Evolutionary conservation across 2,888 invertebrate species (phyloP).

Genomic region (Melieria picta): DNA sequence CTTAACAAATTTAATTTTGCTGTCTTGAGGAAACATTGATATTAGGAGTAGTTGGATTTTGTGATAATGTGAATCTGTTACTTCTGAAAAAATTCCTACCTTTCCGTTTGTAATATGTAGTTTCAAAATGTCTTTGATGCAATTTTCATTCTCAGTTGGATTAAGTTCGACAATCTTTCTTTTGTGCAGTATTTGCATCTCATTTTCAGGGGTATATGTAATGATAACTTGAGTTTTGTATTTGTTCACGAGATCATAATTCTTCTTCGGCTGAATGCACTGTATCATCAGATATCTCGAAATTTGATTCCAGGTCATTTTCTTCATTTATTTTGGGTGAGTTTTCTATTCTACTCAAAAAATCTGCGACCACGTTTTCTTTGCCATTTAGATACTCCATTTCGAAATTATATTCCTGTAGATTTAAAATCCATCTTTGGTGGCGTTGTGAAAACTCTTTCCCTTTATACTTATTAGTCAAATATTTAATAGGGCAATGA

Average conservation of each 20-base stretch:
- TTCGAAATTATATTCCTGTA: neutral
- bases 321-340: slow-evolving; percentile 9
- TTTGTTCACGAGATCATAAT: slow-evolving; percentile 18
- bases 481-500: neutral
- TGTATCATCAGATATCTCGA: slow-evolving; percentile 2
- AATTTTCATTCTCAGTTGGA: too few species aligned
- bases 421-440: neutral
- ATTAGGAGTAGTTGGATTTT: too few species aligned
- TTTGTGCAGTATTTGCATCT: too few species aligned
- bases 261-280: slow-evolving; percentile 24
- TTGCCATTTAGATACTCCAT: neutral
- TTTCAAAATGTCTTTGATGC: too few species aligned
- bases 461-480: neutral
- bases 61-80: too few species aligned
- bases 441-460: neutral
- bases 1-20: too few species aligned
- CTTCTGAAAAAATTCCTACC: too few species aligned
- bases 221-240: slow-evolving; percentile 25
- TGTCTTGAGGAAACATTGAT: too few species aligned
- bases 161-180: too few species aligned
- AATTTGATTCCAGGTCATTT: slow-evolving; percentile 1
- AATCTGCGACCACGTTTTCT: neutral
- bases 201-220: neutral
- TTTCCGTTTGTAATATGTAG: too few species aligned
- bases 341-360: neutral